phyloP scores from a whole-genome alignment of 1,140 invertebrate genomes.

The Tetranychus cinnabarinus region DNA sequence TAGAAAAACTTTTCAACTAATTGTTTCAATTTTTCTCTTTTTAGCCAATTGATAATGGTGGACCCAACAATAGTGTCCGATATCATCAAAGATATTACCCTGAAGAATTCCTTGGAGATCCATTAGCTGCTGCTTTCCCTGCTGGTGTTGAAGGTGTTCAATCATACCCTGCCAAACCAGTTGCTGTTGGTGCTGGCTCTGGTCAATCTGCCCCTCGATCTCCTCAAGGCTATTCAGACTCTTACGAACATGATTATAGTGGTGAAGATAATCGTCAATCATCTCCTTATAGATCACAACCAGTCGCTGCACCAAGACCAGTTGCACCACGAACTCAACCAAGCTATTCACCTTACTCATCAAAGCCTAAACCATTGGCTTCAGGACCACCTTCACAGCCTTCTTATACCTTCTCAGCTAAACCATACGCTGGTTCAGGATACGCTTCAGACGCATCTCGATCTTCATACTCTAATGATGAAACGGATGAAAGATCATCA shows the following conservation, averaged over 20 bases:
- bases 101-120: slow-evolving; percentile 15
- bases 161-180: neutral
- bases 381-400: slow-evolving; percentile 1
- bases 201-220: neutral
- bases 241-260: neutral
- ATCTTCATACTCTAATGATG: no score
- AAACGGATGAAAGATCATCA: no score
- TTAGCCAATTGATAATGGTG: slow-evolving; percentile 13
- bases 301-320: neutral
- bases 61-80: slow-evolving; percentile 43
- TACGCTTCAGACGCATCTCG: no score
- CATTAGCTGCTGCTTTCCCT: neutral
- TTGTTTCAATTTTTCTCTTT: slow-evolving; percentile 1
- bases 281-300: neutral
- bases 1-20: slow-evolving; percentile 17
- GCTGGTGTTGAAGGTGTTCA: neutral
- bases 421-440: neutral
- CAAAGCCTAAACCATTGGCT: neutral
- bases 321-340: no score
- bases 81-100: slow-evolving; percentile 49
- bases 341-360: neutral
- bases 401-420: neutral
- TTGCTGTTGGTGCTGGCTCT: neutral
- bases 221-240: neutral
- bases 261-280: neutral